These are phyloP conservation scores for Archegozetes longisetosus DNA, from an alignment of 1,140 invertebrate genomes.

Conservation along the genomic window DNA sequence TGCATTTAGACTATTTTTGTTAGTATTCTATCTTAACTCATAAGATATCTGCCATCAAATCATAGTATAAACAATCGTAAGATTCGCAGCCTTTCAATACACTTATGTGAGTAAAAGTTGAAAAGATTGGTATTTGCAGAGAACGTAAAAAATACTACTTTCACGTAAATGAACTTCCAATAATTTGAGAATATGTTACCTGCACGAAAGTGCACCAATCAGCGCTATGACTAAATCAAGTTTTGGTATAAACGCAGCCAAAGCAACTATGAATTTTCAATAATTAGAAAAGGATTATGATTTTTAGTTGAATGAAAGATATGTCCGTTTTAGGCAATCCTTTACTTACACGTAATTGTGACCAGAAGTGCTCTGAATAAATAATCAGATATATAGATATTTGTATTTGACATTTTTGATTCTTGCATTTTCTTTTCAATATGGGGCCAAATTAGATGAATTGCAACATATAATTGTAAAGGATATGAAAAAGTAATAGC, in stretches of 20 bases:
- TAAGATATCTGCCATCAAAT: too few species aligned
- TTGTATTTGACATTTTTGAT: constrained; percentile 6
- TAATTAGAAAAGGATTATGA: background rate
- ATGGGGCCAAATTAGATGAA: constrained; percentile 68
- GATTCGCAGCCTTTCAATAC: too few species aligned
- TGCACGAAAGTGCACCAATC: constrained; percentile 78
- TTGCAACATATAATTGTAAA: constrained; percentile 79
- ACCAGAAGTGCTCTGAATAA: constrained; percentile 29
- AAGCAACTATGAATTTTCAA: background rate
- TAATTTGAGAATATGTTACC: too few species aligned
- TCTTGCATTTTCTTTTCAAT: constrained; percentile 26
- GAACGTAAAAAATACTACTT: too few species aligned
- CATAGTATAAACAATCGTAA: too few species aligned
- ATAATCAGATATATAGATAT: constrained; percentile 25
- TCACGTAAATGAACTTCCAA: too few species aligned
- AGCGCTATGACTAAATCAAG: constrained; percentile 73
- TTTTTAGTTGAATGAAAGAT: background rate
- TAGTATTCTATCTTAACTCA: background rate
- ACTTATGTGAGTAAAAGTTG: too few species aligned
- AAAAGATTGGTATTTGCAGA: too few species aligned
- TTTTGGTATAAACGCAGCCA: constrained; percentile 39
- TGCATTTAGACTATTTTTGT: background rate
- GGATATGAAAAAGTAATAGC: constrained; percentile 73
- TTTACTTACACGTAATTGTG: constrained; percentile 30
- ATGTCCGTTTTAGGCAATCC: too few species aligned